phyloP scores from a whole-genome alignment of 2,888 invertebrate genomes.

The Oscheius sp. region DNA sequence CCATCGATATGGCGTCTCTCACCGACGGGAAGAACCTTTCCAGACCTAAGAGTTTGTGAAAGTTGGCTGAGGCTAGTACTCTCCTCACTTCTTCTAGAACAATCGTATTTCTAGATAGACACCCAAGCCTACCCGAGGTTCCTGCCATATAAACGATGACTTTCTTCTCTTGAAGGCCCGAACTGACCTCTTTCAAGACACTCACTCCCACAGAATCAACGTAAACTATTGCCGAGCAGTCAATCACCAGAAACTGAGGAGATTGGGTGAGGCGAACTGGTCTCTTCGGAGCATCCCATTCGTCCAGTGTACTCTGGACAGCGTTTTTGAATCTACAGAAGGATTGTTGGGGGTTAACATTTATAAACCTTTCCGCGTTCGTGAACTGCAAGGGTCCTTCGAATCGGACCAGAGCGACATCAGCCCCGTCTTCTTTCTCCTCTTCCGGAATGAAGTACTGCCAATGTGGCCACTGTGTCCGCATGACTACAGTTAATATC shows the following conservation, averaged over 20 bases:
- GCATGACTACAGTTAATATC: slow-evolving; percentile 71
- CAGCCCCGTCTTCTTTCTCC: slow-evolving; percentile 19
- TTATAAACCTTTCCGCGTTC: slow-evolving; percentile 23
- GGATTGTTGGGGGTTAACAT: background rate
- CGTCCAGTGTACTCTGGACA: background rate
- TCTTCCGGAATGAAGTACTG: slow-evolving; percentile 17
- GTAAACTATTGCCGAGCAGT: slow-evolving; percentile 26
- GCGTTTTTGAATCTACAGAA: slow-evolving; percentile 24
- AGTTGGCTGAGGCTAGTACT: slow-evolving; percentile 4
- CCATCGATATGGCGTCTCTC: slow-evolving; percentile 33
- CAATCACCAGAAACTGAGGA: slow-evolving; percentile 24
- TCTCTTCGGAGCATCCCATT: slow-evolving; percentile 16
- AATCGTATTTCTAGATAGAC: background rate
- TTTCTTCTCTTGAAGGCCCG: background rate
- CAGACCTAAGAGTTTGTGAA: slow-evolving; percentile 1
- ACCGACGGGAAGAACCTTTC: slow-evolving; percentile 31
- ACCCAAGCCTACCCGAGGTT: background rate
- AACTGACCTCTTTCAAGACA: slow-evolving; percentile 18
- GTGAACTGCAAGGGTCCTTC: slow-evolving; percentile 34
- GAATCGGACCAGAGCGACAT: slow-evolving; percentile 30
- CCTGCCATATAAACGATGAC: slow-evolving; percentile 20
- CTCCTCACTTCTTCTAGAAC: slow-evolving; percentile 26
- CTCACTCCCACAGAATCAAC: slow-evolving; percentile 21
- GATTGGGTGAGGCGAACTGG: slow-evolving; percentile 9
- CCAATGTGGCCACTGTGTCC: slow-evolving; percentile 64